Evolutionary conservation across 2,113 vertebrate species (phyloP), one percentile per base, ranked within the genome.

Genomic region (Chitala chitala): DNA sequence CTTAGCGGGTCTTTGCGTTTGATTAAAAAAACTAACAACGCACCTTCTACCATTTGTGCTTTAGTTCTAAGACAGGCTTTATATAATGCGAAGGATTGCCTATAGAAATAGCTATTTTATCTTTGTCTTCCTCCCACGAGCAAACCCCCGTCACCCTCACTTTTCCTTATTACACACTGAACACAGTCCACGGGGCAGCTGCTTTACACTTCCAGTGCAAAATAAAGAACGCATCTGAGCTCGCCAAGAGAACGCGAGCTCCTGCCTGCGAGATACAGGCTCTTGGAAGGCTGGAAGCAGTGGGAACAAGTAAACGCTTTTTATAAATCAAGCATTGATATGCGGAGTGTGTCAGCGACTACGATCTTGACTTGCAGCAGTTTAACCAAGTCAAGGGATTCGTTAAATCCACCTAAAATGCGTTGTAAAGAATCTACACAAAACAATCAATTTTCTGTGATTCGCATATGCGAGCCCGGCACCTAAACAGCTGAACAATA

Each of bases 151-250:
- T 26, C 66, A 29, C 44, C 40, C 42, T 20, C 22, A n/a, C 38
- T 9, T 36, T 26, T n/a, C 42, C 20, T 24, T 12, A 20, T 10
- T 29, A 13, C 44, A 15, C 42, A 38, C n/a, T n/a, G n/a, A n/a
- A n/a, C n/a, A n/a, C n/a, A n/a, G n/a, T n/a, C n/a, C n/a, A n/a
- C n/a, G n/a, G n/a, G 40, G 40, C 54, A 59, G 71, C 15, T 48
- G 40, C 71, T 59, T 59, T 61, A 72, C 71, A 72, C 71, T 55
- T 61, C 55, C 42, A 20, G 54, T 48, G 15, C 44, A 68, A 68
- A 68, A 68, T 66, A 66, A 48, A 46, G 46, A n/a, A 59, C 24
- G 13, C 40, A 46, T 33, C 38, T 44, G 15, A 29, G 20, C 61
- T 72, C 44, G 71, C 71, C 42, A 59, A 46, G 15, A 58, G 46